Percentiles rank a stretch among this genome's conserved stretches.
phyloP scores from a whole-genome alignment of 2,113 vertebrate genomes.

The Todiramphus saurophagus region DNA sequence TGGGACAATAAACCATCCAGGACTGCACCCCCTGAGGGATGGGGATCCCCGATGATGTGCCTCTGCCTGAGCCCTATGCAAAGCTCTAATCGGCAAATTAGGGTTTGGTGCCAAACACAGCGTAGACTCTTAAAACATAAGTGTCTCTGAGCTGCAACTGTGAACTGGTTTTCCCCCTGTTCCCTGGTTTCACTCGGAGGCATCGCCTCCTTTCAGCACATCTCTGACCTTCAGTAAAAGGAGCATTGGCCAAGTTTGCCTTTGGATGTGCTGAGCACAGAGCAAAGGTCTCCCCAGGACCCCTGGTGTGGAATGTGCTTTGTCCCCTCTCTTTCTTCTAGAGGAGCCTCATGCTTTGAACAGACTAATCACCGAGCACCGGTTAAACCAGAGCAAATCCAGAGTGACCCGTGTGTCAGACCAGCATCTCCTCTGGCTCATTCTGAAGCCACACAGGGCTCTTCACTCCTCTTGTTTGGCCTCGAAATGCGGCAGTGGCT shows the following conservation, averaged over 20 bases:
- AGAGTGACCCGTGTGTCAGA: not conserved
- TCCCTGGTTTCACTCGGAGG: not conserved
- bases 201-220: not conserved
- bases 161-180: not conserved
- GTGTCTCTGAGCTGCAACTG: not conserved
- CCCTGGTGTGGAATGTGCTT: not conserved
- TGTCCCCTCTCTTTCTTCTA: not conserved
- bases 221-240: not conserved
- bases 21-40: not conserved
- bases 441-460: accelerated
- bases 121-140: not conserved
- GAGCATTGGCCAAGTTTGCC: accelerated
- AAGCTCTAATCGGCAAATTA: not conserved
- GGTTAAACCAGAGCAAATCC: not conserved
- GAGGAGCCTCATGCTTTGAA: not conserved
- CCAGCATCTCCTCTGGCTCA: not conserved
- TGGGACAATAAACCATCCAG: not conserved
- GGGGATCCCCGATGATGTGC: accelerated
- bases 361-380: not conserved
- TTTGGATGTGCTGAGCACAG: not conserved
- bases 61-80: not conserved
- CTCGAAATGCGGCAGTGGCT: accelerated
- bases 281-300: not conserved
- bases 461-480: not conserved
- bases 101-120: not conserved